These are phyloP conservation scores for Pantala flavescens DNA, from an alignment of 1,140 invertebrate genomes.

Conservation along the genomic window DNA sequence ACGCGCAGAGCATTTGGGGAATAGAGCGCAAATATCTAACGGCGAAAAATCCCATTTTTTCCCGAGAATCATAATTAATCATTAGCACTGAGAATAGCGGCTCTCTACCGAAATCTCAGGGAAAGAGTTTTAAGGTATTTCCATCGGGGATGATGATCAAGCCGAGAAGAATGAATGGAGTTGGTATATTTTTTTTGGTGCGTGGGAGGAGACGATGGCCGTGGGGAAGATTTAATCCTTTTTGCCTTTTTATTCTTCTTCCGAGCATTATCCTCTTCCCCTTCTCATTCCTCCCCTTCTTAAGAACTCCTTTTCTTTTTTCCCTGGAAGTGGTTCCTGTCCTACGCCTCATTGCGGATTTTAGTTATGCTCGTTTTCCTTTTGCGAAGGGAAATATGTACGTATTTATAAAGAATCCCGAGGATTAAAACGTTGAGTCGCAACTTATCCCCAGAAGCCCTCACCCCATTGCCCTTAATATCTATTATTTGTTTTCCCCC, in stretches of 20 bases:
- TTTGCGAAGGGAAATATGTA: conserved; percentile 6
- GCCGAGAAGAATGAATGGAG: conserved; percentile 3
- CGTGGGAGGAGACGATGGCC: background rate
- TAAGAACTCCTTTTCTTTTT: background rate
- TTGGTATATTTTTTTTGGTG: background rate
- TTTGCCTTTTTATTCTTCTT: conserved; percentile 5
- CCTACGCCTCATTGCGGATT: conserved; percentile 3
- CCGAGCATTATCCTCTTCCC: background rate
- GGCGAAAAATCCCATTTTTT: no score
- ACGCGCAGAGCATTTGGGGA: no score
- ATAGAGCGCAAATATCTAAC: no score
- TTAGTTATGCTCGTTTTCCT: conserved; percentile 2
- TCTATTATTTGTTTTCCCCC: background rate
- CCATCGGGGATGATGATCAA: conserved; percentile 7
- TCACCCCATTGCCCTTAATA: background rate
- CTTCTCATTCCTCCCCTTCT: background rate
- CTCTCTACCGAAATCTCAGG: background rate
- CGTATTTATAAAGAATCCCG: conserved; percentile 9
- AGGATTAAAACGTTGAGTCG: background rate
- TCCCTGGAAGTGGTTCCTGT: background rate
- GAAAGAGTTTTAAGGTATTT: conserved; percentile 2
- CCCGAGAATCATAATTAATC: background rate
- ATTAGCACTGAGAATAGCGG: background rate
- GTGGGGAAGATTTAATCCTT: background rate
- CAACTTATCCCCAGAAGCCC: background rate